phyloP scores from a whole-genome alignment of 64 coral and sea anemone species.

The Porites lutea region DNA sequence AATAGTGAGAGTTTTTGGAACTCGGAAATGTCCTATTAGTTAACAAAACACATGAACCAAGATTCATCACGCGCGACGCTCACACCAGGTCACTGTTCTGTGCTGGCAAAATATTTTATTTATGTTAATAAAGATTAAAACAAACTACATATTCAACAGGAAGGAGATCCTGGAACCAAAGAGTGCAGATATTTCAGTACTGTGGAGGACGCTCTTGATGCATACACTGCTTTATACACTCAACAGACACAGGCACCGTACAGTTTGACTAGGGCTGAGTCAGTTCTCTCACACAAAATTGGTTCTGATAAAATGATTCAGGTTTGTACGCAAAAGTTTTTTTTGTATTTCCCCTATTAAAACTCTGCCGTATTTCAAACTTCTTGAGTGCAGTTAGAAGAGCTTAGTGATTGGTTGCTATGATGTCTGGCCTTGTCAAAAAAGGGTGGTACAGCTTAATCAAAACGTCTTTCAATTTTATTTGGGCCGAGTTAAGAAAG shows the following conservation, averaged over 20 bases:
- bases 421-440: too few species aligned
- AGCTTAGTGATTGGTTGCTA: too few species aligned
- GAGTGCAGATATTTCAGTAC: constrained; percentile 40
- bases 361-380: too few species aligned
- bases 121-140: not conserved
- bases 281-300: constrained; percentile 65
- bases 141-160: not conserved
- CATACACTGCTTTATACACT: constrained; percentile 53
- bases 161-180: constrained; percentile 11
- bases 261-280: constrained; percentile 36
- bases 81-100: not conserved
- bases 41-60: too few species aligned
- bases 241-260: constrained; percentile 40
- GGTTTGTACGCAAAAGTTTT: constrained; percentile 20
- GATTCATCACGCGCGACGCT: too few species aligned
- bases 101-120: not conserved
- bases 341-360: too few species aligned
- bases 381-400: too few species aligned
- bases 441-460: too few species aligned
- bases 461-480: too few species aligned
- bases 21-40: too few species aligned
- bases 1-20: too few species aligned
- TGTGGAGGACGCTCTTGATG: constrained; percentile 51
- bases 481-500: too few species aligned
- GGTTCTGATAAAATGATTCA: constrained; percentile 86